Evolutionary conservation across 2,113 vertebrate genomes (phyloP), one percentile per base, ranked within the genome.

Genomic region (Panthera leo): DNA sequence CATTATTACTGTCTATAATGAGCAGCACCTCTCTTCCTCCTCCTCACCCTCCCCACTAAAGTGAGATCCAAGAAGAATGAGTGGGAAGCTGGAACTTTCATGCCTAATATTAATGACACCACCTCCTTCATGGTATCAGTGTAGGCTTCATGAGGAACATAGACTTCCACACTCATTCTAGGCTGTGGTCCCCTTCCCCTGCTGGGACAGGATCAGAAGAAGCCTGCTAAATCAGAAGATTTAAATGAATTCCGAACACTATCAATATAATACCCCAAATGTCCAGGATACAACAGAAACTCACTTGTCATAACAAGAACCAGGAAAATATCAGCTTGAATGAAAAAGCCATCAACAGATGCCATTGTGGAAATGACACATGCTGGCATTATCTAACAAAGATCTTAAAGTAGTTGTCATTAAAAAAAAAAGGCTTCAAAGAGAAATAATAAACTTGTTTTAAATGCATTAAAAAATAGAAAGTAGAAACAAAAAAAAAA

Each of bases 291-390:
- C 15, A 85, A 12, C 53, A 5, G 78, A 29, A 55, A 63, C 8
- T 53, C 18, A 68, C 34, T 82, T 70, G 34, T 78, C 55, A 42
- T 36, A 27, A 21, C 36, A 73, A 86, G 29, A 83, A 29, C 10
- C 63, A 70, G 51, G 63, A 75, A 75, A 45, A 68, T 94, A 76
- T 53, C 18, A 76, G n/a, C 39, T 85, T 65, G 48, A 92, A 65
- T 76, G 16, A 42, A 39, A 75, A 94, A 83, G 11, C 7, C 39
- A 61, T 36, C 27, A 78, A 71, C 7, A 82, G 11, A 39, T 58
- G 2, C 19, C 5, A 89, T 21, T 10, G 16, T 12, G 5, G 39
- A 92, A 31, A 39, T 71, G 27, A 89, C 34, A 45, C 34, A 70
- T 71, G 36, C n/a, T 48, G 14, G 36, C 78, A 63, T 87, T 34